These are phyloP conservation scores for Semaprochilodus insignis DNA, from an alignment of 2,797 vertebrate genomes.

Conservation along the genomic window DNA sequence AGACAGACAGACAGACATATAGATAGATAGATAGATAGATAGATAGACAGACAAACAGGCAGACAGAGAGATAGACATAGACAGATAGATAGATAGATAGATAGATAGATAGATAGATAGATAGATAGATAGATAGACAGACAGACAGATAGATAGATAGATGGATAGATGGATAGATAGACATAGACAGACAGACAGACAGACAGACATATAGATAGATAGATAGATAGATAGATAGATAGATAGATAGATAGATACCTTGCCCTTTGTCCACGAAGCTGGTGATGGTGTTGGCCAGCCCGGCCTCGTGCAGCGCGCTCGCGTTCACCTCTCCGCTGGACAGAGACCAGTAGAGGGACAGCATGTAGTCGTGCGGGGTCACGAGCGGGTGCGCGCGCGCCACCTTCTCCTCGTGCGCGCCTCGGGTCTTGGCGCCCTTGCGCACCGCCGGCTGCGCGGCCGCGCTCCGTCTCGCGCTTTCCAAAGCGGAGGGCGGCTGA, in stretches of 20 bases:
- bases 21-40: neutral
- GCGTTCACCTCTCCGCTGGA: slow-evolving; percentile 88
- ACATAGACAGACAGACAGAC: neutral
- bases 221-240: neutral
- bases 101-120: neutral
- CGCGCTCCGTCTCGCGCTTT: slow-evolving; percentile 73
- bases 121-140: neutral
- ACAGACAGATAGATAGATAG: neutral
- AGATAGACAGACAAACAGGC: neutral
- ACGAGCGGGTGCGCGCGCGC: slow-evolving; percentile 83
- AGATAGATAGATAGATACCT: slow-evolving; percentile 75
- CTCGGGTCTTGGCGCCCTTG: slow-evolving; percentile 74
- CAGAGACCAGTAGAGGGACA: slow-evolving; percentile 94
- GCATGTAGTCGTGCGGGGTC: slow-evolving; percentile 96
- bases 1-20: neutral
- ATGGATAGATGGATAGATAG: neutral
- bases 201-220: neutral
- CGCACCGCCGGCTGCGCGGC: slow-evolving; percentile 73
- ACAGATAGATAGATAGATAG: neutral
- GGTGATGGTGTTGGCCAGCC: slow-evolving; percentile 94
- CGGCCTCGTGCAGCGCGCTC: slow-evolving; percentile 88
- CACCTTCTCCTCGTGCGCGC: slow-evolving; percentile 60
- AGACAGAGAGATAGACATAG: neutral
- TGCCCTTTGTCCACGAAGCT: slow-evolving; percentile 98
- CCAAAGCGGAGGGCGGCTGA: slow-evolving; percentile 66